Conservation (phyloP, 2,888 invertebrate genomes). For the Oscheius myriophilus region DNA sequence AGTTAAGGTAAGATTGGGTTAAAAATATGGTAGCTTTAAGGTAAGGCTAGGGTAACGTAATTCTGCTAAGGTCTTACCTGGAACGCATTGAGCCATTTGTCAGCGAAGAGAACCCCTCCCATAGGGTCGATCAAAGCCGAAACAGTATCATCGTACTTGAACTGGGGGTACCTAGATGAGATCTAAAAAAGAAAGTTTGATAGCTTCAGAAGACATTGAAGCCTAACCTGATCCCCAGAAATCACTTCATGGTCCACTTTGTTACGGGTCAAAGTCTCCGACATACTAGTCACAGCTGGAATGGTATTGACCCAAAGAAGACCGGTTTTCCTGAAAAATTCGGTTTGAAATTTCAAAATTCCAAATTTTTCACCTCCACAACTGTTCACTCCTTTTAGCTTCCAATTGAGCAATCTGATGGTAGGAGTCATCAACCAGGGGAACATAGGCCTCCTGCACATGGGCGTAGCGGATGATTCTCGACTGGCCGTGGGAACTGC, state of each 20-base stretch:
- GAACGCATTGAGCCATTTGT: conserved; percentile 52
- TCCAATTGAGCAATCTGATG: conserved; percentile 48
- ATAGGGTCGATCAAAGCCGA: conserved; percentile 49
- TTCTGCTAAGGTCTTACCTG: too few species aligned
- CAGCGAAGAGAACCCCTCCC: conserved; percentile 54
- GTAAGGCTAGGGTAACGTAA: too few species aligned
- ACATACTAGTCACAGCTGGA: conserved; percentile 32
- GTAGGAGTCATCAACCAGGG: conserved; percentile 46
- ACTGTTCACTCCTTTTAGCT: conserved; percentile 35
- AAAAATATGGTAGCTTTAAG: too few species aligned
- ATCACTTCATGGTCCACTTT: conserved; percentile 43
- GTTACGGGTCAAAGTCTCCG: conserved; percentile 32
- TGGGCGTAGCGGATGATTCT: conserved; percentile 66
- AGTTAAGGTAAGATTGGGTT: too few species aligned
- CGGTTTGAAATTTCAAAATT: not conserved
- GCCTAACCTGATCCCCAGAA: conserved; percentile 34
- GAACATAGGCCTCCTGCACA: conserved; percentile 51
- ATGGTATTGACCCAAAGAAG: conserved; percentile 43
- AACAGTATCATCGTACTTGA: conserved; percentile 42
- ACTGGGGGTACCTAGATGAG: conserved; percentile 40
- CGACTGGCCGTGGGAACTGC: conserved; percentile 66
- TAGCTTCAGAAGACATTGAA: not conserved
- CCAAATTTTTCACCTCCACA: conserved; percentile 40
- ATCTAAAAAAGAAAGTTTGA: conserved; percentile 28
- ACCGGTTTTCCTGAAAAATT: conserved; percentile 27